Evolutionary conservation across 2,113 vertebrate genomes (phyloP).

Genomic region (Cacatua alba): DNA sequence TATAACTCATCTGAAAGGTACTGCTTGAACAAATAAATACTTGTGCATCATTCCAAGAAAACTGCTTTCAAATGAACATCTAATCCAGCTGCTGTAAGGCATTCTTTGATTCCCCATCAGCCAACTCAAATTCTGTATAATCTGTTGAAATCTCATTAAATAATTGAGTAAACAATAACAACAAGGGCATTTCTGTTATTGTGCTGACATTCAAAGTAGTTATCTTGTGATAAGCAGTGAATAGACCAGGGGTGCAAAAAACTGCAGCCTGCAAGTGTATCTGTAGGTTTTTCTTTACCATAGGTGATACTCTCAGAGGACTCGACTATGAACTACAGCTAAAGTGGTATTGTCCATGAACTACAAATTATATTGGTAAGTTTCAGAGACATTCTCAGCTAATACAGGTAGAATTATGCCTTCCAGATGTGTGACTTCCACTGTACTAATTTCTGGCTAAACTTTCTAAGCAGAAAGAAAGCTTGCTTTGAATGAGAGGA

Average conservation of each 20-base stretch:
- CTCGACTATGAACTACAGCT: not conserved
- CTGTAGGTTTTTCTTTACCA: not conserved
- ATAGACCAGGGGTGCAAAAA: not conserved
- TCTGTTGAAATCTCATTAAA: not conserved
- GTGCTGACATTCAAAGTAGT: not conserved
- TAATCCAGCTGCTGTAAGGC: not conserved
- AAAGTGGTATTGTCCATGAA: not conserved
- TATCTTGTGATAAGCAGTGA: not conserved
- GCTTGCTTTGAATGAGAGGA: not conserved
- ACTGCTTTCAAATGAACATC: not conserved
- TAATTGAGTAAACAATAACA: not conserved
- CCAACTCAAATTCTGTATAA: not conserved
- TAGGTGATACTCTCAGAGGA: not conserved
- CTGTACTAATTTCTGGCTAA: not conserved
- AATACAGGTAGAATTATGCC: not conserved
- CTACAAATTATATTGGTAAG: not conserved
- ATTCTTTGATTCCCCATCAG: not conserved
- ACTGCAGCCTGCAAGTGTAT: not conserved
- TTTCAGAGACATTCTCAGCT: not conserved
- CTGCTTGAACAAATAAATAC: not conserved
- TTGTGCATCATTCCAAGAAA: not conserved
- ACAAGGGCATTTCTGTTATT: not conserved
- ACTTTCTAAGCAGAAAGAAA: not conserved
- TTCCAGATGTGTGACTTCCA: not conserved
- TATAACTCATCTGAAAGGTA: not conserved